Conservation (phyloP, 2,797 vertebrate genomes). For the Microctenopoma lineatum region DNA sequence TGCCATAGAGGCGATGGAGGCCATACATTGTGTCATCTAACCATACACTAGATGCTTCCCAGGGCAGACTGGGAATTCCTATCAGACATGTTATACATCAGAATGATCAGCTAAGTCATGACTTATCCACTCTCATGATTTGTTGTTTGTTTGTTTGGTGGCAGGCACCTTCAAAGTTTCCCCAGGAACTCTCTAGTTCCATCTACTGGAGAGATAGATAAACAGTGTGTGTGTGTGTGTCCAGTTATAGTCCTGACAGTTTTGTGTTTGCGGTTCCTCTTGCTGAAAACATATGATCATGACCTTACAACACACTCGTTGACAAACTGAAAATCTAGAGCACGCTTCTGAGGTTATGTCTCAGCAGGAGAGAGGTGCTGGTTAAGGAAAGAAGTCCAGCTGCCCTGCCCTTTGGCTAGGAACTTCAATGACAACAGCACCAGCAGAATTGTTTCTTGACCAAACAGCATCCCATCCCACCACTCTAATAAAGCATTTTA, state of each 20-base stretch:
- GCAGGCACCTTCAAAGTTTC: too few relatives aligned
- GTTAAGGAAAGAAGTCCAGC: slow-evolving; percentile 2
- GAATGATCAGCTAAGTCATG: too few relatives aligned
- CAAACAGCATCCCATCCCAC: not conserved
- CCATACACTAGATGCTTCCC: too few relatives aligned
- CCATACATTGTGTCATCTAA: too few relatives aligned
- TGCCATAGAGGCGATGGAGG: too few relatives aligned
- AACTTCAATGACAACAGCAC: slow-evolving; percentile 9
- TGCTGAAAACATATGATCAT: slow-evolving; percentile 41
- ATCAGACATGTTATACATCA: too few relatives aligned
- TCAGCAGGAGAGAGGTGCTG: not conserved
- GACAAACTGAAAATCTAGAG: slow-evolving; percentile 26
- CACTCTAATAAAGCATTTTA: too few relatives aligned
- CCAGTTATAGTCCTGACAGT: slow-evolving; percentile 16
- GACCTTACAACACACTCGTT: slow-evolving; percentile 28
- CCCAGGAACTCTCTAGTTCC: slow-evolving; percentile 5
- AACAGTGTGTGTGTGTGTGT: slow-evolving; percentile 13
- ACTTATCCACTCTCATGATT: too few relatives aligned
- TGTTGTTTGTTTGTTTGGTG: too few relatives aligned
- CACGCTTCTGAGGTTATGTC: slow-evolving; percentile 6
- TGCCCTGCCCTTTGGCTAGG: not conserved
- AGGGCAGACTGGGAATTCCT: too few relatives aligned
- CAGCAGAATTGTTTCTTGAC: not conserved
- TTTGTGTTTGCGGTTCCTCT: slow-evolving; percentile 53
- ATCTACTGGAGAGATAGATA: slow-evolving; percentile 31